A percentile compares a stretch with the other conserved stretches of the same genome.
Evolutionary conservation across 2,113 vertebrate species (phyloP).

Genomic region (Galbula dea): DNA sequence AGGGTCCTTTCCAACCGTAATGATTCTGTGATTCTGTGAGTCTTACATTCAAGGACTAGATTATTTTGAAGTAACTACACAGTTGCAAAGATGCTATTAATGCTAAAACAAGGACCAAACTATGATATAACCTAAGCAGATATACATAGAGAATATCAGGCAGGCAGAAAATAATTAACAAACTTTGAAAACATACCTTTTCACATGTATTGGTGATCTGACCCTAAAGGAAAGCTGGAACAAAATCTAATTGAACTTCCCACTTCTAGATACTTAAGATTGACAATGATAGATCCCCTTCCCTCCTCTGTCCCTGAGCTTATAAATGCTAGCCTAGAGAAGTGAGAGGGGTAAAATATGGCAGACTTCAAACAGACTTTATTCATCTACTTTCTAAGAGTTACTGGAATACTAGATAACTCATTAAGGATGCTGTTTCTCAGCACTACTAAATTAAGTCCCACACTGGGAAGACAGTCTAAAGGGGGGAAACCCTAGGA

Average conservation of each 20-base stretch:
- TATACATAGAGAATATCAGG: background rate
- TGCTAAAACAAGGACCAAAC: background rate
- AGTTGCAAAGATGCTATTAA: background rate
- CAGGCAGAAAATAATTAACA: background rate
- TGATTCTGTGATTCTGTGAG: too few species aligned
- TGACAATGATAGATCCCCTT: too few species aligned
- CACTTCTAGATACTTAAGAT: too few species aligned
- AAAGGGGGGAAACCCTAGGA: background rate
- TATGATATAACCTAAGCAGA: background rate
- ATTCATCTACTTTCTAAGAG: background rate
- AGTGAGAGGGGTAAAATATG: background rate
- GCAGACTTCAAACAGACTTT: background rate
- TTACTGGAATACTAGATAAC: background rate
- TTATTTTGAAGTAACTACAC: background rate
- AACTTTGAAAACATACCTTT: background rate
- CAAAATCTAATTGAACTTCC: too few species aligned
- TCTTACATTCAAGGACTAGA: background rate
- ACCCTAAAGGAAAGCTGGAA: too few species aligned
- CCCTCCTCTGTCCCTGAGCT: too few species aligned
- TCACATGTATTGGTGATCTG: too few species aligned
- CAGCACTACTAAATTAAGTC: background rate
- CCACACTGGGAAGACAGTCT: background rate
- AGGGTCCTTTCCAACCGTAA: too few species aligned
- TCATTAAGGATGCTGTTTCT: background rate
- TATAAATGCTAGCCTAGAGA: too few species aligned